A percentile compares a stretch with the other conserved stretches of the same genome.
phyloP scores from a whole-genome alignment of 1,140 invertebrate genomes.

The Drosophila parvula region DNA sequence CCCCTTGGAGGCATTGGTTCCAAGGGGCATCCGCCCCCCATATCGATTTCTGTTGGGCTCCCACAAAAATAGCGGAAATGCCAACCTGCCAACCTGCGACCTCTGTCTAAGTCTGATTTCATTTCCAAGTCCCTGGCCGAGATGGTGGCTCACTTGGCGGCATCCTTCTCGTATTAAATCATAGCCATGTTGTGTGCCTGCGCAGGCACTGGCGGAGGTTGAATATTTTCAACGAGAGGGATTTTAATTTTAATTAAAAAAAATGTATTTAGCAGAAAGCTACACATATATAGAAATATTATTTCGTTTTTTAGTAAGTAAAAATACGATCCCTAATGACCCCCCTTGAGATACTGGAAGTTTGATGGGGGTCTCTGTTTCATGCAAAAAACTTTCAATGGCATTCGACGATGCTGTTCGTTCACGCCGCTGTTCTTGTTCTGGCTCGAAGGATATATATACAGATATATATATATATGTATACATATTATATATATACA shows the following conservation, averaged over 20 bases:
- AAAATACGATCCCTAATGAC: background rate
- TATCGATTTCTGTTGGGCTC: slow-evolving; percentile 61
- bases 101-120: slow-evolving; percentile 31
- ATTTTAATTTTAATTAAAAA: slow-evolving; percentile 2
- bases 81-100: slow-evolving; percentile 17
- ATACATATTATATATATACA: slow-evolving; percentile 8
- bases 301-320: background rate
- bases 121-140: slow-evolving; percentile 17
- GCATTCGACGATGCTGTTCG: slow-evolving; percentile 33
- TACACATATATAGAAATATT: too few relatives aligned
- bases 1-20: too few relatives aligned
- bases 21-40: slow-evolving; percentile 24
- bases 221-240: background rate
- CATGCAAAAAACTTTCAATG: slow-evolving; percentile 73
- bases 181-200: slow-evolving; percentile 21
- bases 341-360: background rate
- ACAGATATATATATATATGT: too few relatives aligned
- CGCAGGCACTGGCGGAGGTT: background rate
- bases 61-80: slow-evolving; percentile 44
- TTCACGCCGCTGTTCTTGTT: slow-evolving; percentile 43
- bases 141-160: slow-evolving; percentile 7
- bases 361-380: background rate
- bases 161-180: slow-evolving; percentile 60
- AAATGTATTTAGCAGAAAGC: background rate
- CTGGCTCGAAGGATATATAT: slow-evolving; percentile 3